Percentiles rank a stretch among this genome's conserved stretches.
phyloP scores from a whole-genome alignment of 2,888 invertebrate genomes.

The Anticlea derivata region DNA sequence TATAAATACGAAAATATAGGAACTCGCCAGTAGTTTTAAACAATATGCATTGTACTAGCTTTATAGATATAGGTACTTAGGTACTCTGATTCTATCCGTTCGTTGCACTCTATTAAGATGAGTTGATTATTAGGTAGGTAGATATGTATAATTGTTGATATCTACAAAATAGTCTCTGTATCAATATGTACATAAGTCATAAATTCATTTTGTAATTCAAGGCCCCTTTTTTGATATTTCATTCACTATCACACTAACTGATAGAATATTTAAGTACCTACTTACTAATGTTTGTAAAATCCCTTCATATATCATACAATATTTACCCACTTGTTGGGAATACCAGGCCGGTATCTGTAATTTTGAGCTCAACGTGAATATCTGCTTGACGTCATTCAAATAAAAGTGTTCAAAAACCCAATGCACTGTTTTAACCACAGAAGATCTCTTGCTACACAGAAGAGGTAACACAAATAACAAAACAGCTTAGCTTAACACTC shows the following conservation, averaged over 20 bases:
- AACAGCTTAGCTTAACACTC: constrained; percentile 26
- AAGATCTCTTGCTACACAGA: constrained; percentile 25
- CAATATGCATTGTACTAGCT: constrained; percentile 6
- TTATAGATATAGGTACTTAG: no score
- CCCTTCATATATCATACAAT: neutral
- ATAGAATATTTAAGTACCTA: neutral
- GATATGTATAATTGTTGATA: neutral
- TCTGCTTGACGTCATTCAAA: no score
- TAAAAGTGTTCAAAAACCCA: no score
- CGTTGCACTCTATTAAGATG: neutral
- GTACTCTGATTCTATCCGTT: no score
- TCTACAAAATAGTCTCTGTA: constrained; percentile 4
- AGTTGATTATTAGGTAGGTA: neutral
- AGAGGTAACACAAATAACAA: constrained; percentile 28
- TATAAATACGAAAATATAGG: constrained; percentile 16
- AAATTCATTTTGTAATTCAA: constrained; percentile 31
- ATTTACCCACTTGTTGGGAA: no score
- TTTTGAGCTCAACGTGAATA: no score
- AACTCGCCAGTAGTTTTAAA: constrained; percentile 16
- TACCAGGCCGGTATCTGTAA: no score
- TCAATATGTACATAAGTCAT: constrained; percentile 23
- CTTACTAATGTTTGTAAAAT: constrained; percentile 18
- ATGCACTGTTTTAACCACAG: no score
- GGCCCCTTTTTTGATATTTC: constrained; percentile 39
- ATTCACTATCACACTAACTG: constrained; percentile 35